These are phyloP conservation scores for Eucriotettix oculatus DNA, from an alignment of 2,888 invertebrate species.

Conservation along the genomic window DNA sequence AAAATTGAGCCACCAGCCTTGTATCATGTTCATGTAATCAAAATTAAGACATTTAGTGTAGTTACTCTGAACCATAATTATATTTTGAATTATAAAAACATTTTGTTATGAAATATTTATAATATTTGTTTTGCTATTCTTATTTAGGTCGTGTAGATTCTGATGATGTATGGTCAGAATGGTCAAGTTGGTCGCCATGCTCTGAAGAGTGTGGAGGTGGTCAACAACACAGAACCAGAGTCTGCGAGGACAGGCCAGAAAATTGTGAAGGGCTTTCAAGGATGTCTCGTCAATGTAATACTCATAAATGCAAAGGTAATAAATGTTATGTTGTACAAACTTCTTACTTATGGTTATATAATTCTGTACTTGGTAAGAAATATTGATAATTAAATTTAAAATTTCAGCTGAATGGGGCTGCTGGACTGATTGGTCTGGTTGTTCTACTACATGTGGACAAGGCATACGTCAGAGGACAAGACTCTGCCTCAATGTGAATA, in stretches of 20 bases:
- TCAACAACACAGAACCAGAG: constrained; percentile 41
- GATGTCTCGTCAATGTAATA: constrained; percentile 55
- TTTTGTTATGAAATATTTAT: too few species aligned
- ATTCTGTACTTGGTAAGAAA: background rate
- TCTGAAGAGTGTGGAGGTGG: constrained; percentile 50
- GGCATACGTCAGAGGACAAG: constrained; percentile 53
- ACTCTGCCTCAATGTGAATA: constrained; percentile 33
- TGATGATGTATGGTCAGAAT: constrained; percentile 35
- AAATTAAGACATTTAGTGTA: too few species aligned
- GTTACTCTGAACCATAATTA: too few species aligned
- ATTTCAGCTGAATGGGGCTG: constrained; percentile 57
- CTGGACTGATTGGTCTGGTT: constrained; percentile 73
- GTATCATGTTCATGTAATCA: too few species aligned
- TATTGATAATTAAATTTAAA: background rate
- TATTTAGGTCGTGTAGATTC: constrained; percentile 16
- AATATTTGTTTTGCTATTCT: background rate
- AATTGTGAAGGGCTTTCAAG: constrained; percentile 34
- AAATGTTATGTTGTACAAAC: background rate
- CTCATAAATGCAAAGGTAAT: constrained; percentile 47
- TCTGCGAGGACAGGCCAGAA: constrained; percentile 24
- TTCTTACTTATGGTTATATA: background rate
- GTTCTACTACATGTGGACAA: constrained; percentile 55
- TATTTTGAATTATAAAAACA: too few species aligned
- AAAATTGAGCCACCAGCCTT: too few species aligned
- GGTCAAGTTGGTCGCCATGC: constrained; percentile 51